Conservation (phyloP, 2,113 vertebrate species). For the Catagonus wagneri region DNA sequence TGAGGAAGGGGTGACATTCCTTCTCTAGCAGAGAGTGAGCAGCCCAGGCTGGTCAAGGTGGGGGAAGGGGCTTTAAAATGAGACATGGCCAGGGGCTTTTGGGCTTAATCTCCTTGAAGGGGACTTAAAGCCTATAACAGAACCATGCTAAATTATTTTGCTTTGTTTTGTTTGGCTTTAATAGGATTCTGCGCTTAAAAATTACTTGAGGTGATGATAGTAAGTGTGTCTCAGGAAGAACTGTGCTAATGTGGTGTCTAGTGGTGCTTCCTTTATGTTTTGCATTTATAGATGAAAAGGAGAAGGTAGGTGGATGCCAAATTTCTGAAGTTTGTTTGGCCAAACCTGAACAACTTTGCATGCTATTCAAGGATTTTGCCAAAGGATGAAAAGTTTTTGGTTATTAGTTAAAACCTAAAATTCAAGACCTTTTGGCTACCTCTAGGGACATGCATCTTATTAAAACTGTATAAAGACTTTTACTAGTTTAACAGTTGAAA, state of each 20-base stretch:
- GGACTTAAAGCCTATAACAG: no score
- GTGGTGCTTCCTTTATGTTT: background rate
- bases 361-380: background rate
- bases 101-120: no score
- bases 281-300: background rate
- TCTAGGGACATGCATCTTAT: background rate
- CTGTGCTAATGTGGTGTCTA: background rate
- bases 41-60: no score
- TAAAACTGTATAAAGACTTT: background rate
- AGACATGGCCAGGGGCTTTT: no score
- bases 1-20: no score
- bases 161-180: background rate
- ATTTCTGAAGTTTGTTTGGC: background rate
- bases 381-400: background rate
- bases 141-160: constrained; percentile 8
- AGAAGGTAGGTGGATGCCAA: background rate
- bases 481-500: background rate
- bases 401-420: background rate
- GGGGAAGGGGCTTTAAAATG: no score
- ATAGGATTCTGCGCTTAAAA: constrained; percentile 29
- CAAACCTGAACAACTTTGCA: background rate
- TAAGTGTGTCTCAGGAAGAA: background rate
- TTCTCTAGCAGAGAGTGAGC: no score
- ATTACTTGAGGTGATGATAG: constrained; percentile 13
- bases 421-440: background rate